A percentile compares a stretch with the other conserved stretches of the same genome.
phyloP scores from a whole-genome alignment of 1,140 invertebrate genomes.

The Bombyx mori region DNA sequence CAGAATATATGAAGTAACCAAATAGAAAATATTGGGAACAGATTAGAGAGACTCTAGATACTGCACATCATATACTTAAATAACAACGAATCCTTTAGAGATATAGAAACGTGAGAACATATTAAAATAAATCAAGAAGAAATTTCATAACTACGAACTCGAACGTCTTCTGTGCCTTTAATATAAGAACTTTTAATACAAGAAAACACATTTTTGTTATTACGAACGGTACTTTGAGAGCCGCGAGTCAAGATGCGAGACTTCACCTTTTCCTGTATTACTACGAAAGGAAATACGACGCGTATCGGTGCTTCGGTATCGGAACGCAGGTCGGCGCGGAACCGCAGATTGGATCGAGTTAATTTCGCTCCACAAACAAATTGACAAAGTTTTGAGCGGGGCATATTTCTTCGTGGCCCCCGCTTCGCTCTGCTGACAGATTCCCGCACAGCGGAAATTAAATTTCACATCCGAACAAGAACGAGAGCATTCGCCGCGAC shows the following conservation, averaged over 20 bases:
- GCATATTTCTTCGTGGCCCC: conserved; percentile 64
- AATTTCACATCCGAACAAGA: conserved; percentile 70
- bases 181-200: too few relatives aligned
- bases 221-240: conserved; percentile 1
- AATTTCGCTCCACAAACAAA: conserved; percentile 71
- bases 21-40: too few relatives aligned
- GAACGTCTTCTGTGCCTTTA: too few relatives aligned
- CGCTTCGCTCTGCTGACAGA: conserved; percentile 36
- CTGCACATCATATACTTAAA: too few relatives aligned
- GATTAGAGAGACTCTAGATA: too few relatives aligned
- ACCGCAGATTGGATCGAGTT: conserved; percentile 68
- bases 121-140: too few relatives aligned
- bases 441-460: conserved; percentile 66
- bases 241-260: conserved; percentile 1
- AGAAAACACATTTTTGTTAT: conserved; percentile 2
- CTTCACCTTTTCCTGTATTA: conserved; percentile 17
- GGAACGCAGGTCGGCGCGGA: conserved; percentile 46
- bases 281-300: conserved; percentile 30
- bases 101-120: too few relatives aligned
- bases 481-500: conserved; percentile 44
- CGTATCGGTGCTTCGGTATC: conserved; percentile 29
- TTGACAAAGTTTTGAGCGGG: conserved; percentile 70
- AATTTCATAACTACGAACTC: too few relatives aligned
- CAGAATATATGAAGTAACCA: too few relatives aligned
- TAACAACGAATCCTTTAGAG: too few relatives aligned